A percentile compares a stretch with the other conserved stretches of the same genome.
Conservation (phyloP, 2,888 invertebrate species). For the Lamellibrachia satsuma region DNA sequence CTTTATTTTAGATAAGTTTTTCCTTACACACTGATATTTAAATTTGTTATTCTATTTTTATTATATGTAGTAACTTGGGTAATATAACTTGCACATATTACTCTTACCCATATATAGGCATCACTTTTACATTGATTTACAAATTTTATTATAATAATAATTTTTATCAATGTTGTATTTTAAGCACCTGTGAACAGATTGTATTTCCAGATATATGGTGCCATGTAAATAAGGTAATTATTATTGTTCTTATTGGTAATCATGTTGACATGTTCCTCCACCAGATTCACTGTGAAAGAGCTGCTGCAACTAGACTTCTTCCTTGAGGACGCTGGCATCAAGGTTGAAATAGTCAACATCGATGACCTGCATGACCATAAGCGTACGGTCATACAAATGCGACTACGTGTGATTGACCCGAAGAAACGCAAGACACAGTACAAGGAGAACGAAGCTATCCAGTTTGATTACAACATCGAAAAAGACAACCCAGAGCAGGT, state of each 20-base stretch:
- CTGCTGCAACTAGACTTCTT: conserved; percentile 95
- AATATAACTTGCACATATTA: no score
- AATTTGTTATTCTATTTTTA: no score
- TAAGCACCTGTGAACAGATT: no score
- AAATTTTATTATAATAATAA: no score
- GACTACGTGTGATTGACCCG: conserved; percentile 92
- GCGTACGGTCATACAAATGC: conserved; percentile 73
- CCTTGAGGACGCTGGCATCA: conserved; percentile 88
- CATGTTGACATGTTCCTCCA: conserved; percentile 34
- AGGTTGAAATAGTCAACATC: conserved; percentile 78
- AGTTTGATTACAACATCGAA: conserved; percentile 95
- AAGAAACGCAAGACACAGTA: conserved; percentile 97
- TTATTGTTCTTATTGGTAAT: not conserved
- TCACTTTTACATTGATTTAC: no score
- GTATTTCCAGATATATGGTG: no score
- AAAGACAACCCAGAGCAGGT: conserved; percentile 93
- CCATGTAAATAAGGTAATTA: no score
- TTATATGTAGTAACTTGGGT: no score
- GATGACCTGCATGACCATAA: conserved; percentile 60
- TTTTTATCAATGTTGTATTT: no score
- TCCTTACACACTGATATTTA: no score
- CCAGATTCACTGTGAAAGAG: conserved; percentile 89
- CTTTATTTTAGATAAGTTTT: no score
- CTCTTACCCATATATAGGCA: no score
- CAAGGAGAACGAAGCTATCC: conserved; percentile 98